Evolutionary conservation across 1,140 invertebrate genomes (phyloP), one percentile per base, ranked within the genome.

Genomic region (Belonocnema kinseyi): DNA sequence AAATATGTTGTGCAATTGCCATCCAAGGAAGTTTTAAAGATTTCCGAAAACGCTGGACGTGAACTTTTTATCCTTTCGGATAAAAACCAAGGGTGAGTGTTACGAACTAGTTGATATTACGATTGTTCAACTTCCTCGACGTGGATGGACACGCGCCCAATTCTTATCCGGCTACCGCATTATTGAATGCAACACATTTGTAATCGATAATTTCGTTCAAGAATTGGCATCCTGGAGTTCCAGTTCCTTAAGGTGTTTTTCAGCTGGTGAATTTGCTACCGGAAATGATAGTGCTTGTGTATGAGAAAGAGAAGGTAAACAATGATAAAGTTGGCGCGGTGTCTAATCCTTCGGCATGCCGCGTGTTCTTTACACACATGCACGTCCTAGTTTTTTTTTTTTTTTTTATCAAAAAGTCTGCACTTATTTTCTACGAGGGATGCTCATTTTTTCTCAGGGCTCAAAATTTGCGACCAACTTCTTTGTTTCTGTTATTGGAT

Each of bases 151-250:
- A 82, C 78, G 79, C 82, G 82, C 79, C 79, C 73, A 75, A 76
- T 58, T 75, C 72, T 78, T 76, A 77, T 83, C 84, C 83, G 84
- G 84, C 84, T 85, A 81, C 81, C 76, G 74, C 72, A 73, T 73
- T 66, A 46, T 40, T 66, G 54, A 66, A 71, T 73, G 76, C 58
- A 53, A 75, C 58, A 50, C 71, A 81, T 73, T 78, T 71, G 26
- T 52, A 79, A 79, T 80, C 78, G 66, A 85, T 79, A 77, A 72
- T 74, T 73, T 52, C 66, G 71, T 74, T 5, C 13, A 16, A 72
- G 58, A 73, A 70, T 17, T 77, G 52, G 33, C 53, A 12, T 50
- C 56, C 26, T 17, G 19, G 53, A 54, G 61, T 3, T 11, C 14
- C 52, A 40, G 74, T 77, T 79, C 53, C 73, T 40, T 13, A 16